A percentile compares a stretch with the other conserved stretches of the same genome.
These are phyloP conservation scores for Microplitis mediator DNA, from an alignment of 1,140 invertebrate genomes.

Conservation along the genomic window DNA sequence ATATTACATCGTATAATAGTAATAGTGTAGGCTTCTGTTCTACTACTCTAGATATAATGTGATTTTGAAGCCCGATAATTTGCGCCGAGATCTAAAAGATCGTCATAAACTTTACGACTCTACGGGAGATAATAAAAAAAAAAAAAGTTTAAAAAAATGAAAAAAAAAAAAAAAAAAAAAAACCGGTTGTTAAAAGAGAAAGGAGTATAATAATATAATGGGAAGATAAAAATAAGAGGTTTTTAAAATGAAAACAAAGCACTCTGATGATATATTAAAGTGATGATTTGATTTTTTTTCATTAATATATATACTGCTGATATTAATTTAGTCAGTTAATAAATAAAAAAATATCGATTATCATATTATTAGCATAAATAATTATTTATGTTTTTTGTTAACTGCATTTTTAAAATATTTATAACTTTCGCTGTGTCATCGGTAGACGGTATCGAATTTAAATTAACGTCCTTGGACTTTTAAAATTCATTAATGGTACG, in stretches of 20 bases:
- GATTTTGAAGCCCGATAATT: slow-evolving; percentile 31
- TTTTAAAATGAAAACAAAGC: background rate
- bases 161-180: slow-evolving; percentile 8
- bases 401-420: background rate
- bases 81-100: background rate
- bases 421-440: background rate
- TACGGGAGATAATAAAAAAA: slow-evolving; percentile 31
- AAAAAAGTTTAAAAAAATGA: background rate
- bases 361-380: no score
- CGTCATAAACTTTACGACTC: slow-evolving; percentile 37
- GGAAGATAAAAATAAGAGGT: background rate
- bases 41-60: slow-evolving; percentile 32
- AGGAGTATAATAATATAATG: background rate
- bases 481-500: slow-evolving; percentile 13
- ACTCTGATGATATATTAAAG: background rate
- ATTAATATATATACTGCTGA: slow-evolving; percentile 4
- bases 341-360: no score
- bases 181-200: background rate
- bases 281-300: slow-evolving; percentile 20
- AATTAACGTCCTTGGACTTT: background rate
- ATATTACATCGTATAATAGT: no score
- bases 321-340: background rate
- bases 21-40: slow-evolving; percentile 18
- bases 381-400: no score
- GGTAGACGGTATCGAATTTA: background rate